Conservation (phyloP, 2,888 invertebrate genomes). For the Euplexia lucipara region DNA sequence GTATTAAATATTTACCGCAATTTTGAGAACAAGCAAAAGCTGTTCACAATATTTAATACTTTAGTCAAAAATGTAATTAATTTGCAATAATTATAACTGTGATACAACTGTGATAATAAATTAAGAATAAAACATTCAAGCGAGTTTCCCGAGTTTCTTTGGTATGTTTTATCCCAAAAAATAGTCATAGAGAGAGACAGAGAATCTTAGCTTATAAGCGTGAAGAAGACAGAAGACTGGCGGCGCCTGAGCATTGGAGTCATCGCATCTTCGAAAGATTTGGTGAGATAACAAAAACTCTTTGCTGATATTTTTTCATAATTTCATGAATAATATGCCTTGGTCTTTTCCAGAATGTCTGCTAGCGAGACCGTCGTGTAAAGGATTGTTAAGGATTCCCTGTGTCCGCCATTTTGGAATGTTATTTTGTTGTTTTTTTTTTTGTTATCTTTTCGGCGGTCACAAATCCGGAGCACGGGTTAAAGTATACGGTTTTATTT, state of each 20-base stretch:
- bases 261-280: constrained; percentile 67
- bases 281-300: constrained; percentile 68
- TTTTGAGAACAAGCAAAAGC: constrained; percentile 17
- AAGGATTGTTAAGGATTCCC: constrained; percentile 56
- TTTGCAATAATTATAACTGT: constrained; percentile 58
- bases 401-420: constrained; percentile 59
- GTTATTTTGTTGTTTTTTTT: constrained; percentile 30
- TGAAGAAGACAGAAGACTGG: constrained; percentile 60
- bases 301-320: constrained; percentile 48
- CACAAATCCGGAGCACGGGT: constrained; percentile 73
- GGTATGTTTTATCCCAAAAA: constrained; percentile 53
- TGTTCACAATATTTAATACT: constrained; percentile 14
- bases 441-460: constrained; percentile 54
- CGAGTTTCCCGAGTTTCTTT: constrained; percentile 66
- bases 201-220: constrained; percentile 64
- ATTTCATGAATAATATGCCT: constrained; percentile 83
- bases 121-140: constrained; percentile 50
- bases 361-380: constrained; percentile 54
- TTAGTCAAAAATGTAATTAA: constrained; percentile 22
- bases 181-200: constrained; percentile 39
- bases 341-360: constrained; percentile 85
- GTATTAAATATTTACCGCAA: constrained; percentile 32
- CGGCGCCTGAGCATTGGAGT: constrained; percentile 26
- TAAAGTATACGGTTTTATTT: constrained; percentile 78
- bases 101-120: constrained; percentile 67